Base-by-base conservation (phyloP, 2,888 invertebrate species). In the Synanthedon formicaeformis region DNA sequence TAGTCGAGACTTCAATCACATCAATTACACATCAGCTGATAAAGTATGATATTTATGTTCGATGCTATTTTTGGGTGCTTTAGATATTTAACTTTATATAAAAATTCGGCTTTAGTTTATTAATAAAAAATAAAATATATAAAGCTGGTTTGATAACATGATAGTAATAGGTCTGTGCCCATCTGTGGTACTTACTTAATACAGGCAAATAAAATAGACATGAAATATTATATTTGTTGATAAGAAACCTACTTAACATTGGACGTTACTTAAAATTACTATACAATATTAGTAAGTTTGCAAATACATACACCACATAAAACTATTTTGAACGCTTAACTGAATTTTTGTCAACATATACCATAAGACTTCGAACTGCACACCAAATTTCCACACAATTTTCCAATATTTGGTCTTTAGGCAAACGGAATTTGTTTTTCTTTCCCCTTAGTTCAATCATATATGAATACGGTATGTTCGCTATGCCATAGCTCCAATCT, bases 401-500 rank as follows among this genome's bases (percentile, higher is more conserved):
- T 1, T 74, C 78, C 12, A 71, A 60, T 18, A 87, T 87, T 59
- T 85, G 78, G 4, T 80, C 76, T 52, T 61, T 79, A 2, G 85
- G 87, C 6, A 86, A 59, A 51, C 58, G 72, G 64, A 87, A 87
- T 57, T 64, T 78, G 58, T 82, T 54, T 55, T 73, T 82, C 55
- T 55, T 78, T 56, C 85, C 77, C 40, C 84, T 69, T 5, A 87
- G 65, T 55, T 87, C 87, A 12, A 87, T 64, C 83, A 87, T 85
- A 57, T 75, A 87, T 0, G 81, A 84, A 63, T 72, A 87, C 0
- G 85, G 87, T 55, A 87, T 83, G 50, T 82, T 81, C 0, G 86
- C 86, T 23, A 78, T 71, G 0, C 70, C 75, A 53, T 87, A 86
- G 51, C 85, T 83, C 86, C 86, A 87, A 54, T 87, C 86, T 2